Conservation (phyloP, 2,797 vertebrate species). For the Falco columbarius region DNA sequence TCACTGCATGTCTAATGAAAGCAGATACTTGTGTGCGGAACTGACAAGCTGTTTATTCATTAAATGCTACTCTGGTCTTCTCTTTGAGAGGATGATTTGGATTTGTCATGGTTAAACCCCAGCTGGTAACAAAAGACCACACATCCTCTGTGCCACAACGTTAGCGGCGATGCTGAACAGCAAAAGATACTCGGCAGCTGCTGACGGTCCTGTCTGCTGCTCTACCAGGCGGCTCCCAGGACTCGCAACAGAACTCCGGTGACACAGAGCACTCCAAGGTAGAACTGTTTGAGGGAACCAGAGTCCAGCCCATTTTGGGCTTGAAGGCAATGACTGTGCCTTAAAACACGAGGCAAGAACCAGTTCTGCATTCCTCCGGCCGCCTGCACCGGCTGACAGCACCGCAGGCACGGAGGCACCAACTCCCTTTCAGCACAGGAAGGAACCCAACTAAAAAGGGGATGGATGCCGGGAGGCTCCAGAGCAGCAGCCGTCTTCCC, state of each 20-base stretch:
- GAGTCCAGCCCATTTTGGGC: neutral
- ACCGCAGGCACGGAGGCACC: rapidly evolving
- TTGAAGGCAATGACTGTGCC: neutral
- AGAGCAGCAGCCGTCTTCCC: neutral
- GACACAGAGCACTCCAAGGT: neutral
- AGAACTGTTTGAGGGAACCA: neutral
- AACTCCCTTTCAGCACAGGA: neutral
- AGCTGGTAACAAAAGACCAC: no score
- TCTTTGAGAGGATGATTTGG: neutral
- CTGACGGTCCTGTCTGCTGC: neutral
- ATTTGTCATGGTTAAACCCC: neutral
- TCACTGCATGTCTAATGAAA: neutral
- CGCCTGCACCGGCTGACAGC: neutral
- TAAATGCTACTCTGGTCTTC: neutral
- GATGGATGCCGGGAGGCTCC: neutral
- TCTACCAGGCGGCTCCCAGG: neutral
- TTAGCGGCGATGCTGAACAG: neutral
- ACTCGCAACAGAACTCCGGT: neutral
- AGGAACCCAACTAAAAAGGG: neutral
- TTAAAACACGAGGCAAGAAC: neutral
- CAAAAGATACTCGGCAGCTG: neutral
- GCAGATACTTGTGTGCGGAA: neutral
- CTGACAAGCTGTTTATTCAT: neutral
- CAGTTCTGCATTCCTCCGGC: neutral
- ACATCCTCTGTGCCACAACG: neutral